A percentile compares a stretch with the other conserved stretches of the same genome.
phyloP scores from a whole-genome alignment of 2,888 invertebrate genomes.

The Rhamphomyia laevipes region DNA sequence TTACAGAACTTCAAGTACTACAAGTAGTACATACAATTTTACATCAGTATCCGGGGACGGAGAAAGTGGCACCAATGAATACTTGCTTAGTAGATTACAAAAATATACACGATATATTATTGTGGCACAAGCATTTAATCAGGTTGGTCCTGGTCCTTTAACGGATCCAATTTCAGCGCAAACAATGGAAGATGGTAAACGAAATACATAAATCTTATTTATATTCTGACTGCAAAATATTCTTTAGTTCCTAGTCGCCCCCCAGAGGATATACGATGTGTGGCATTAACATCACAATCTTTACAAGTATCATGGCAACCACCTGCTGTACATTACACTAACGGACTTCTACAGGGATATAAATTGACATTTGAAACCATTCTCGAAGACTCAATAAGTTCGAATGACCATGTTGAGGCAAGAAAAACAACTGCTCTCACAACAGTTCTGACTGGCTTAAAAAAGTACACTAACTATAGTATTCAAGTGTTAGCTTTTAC shows the following conservation, averaged over 20 bases:
- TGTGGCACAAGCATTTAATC: constrained; percentile 62
- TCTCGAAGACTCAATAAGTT: constrained; percentile 41
- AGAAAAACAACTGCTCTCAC: constrained; percentile 58
- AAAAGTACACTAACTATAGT: constrained; percentile 70
- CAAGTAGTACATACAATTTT: constrained; percentile 49
- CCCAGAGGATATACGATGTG: constrained; percentile 67
- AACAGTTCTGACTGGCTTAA: constrained; percentile 55
- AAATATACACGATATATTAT: constrained; percentile 57
- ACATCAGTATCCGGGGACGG: constrained; percentile 57
- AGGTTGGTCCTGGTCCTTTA: constrained; percentile 59
- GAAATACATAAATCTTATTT: background rate
- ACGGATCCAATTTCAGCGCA: constrained; percentile 55
- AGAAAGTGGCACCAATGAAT: constrained; percentile 54
- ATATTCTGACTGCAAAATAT: background rate
- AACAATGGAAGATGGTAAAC: constrained; percentile 61
- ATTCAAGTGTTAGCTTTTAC: constrained; percentile 69
- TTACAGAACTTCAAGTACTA: constrained; percentile 35
- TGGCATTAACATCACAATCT: constrained; percentile 60
- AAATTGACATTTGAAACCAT: constrained; percentile 57
- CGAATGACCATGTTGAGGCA: constrained; percentile 45
- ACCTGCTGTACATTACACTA: constrained; percentile 57
- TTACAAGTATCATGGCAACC: constrained; percentile 72
- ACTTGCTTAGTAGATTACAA: constrained; percentile 48
- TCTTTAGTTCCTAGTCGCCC: constrained; percentile 59
- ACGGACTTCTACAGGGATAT: constrained; percentile 67